A percentile compares a stretch with the other conserved stretches of the same genome.
Conservation (phyloP, 2,888 invertebrate species). For the Druceiella hillmani region DNA sequence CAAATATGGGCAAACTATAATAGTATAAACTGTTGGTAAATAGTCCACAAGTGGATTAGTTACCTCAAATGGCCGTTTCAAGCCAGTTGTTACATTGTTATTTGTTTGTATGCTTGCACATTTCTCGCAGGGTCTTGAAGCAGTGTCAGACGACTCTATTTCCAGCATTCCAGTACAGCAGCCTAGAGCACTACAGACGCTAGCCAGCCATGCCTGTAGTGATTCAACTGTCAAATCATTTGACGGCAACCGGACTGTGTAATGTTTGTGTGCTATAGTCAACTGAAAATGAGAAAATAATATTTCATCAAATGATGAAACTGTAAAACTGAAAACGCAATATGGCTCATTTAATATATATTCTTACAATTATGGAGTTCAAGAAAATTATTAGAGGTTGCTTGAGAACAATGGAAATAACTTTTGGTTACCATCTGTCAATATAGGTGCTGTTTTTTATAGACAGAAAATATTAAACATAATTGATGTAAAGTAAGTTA, state of each 20-base stretch:
- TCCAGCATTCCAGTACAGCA: constrained; percentile 55
- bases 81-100: constrained; percentile 31
- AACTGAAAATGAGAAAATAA: constrained; percentile 17
- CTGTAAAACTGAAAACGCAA: background rate
- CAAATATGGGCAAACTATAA: constrained; percentile 4
- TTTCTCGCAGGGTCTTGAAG: constrained; percentile 39
- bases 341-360: background rate
- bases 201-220: constrained; percentile 49
- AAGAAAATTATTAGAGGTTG: too few relatives aligned
- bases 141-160: constrained; percentile 41
- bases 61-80: constrained; percentile 40
- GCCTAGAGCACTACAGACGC: constrained; percentile 46
- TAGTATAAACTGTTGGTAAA: constrained; percentile 1
- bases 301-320: background rate
- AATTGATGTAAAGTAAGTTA: too few relatives aligned
- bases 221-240: constrained; percentile 40
- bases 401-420: too few relatives aligned
- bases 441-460: too few relatives aligned
- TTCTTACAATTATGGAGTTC: too few relatives aligned
- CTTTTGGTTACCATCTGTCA: too few relatives aligned
- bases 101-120: constrained; percentile 42
- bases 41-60: too few relatives aligned
- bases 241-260: constrained; percentile 52
- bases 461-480: too few relatives aligned
- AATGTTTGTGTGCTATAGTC: constrained; percentile 37